These are phyloP conservation scores for Eubucco bourcierii DNA, from an alignment of 2,113 vertebrate species.

Conservation along the genomic window DNA sequence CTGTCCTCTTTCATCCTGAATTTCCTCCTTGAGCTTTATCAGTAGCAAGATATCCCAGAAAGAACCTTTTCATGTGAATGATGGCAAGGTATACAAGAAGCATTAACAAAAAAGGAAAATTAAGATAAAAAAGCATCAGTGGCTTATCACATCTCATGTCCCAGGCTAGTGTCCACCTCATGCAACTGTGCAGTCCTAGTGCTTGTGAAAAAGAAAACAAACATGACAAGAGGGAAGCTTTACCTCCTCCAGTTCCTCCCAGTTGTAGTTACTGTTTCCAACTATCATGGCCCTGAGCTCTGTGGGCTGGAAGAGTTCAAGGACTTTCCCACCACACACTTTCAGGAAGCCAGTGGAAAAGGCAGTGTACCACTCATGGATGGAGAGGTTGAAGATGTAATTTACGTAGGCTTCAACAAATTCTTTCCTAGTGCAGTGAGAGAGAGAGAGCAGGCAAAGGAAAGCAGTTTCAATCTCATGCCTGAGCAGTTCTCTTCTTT, in stretches of 20 bases:
- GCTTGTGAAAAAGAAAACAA: neutral
- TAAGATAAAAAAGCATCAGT: neutral
- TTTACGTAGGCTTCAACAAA: constrained; percentile 93
- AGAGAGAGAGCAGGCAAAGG: constrained; percentile 49
- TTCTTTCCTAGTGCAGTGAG: constrained; percentile 81
- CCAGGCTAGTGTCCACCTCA: neutral
- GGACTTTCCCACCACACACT: constrained; percentile 94
- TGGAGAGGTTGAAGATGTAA: constrained; percentile 89
- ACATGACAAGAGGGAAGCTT: neutral
- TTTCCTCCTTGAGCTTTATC: neutral
- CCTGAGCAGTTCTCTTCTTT: neutral
- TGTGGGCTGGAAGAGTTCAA: constrained; percentile 94
- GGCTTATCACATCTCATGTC: neutral
- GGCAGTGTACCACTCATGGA: constrained; percentile 88
- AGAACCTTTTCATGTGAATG: neutral
- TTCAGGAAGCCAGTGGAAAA: constrained; percentile 95
- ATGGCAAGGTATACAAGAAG: neutral
- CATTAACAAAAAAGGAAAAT: neutral
- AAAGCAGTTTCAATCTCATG: constrained; percentile 2
- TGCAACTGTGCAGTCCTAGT: neutral
- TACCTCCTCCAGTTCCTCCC: constrained; percentile 96
- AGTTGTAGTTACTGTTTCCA: constrained; percentile 96
- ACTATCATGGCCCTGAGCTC: constrained; percentile 98
- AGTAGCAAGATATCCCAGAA: neutral
- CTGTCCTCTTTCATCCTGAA: neutral